These are phyloP conservation scores for Lobophora halterata DNA, from an alignment of 2,888 invertebrate genomes.

Conservation along the genomic window DNA sequence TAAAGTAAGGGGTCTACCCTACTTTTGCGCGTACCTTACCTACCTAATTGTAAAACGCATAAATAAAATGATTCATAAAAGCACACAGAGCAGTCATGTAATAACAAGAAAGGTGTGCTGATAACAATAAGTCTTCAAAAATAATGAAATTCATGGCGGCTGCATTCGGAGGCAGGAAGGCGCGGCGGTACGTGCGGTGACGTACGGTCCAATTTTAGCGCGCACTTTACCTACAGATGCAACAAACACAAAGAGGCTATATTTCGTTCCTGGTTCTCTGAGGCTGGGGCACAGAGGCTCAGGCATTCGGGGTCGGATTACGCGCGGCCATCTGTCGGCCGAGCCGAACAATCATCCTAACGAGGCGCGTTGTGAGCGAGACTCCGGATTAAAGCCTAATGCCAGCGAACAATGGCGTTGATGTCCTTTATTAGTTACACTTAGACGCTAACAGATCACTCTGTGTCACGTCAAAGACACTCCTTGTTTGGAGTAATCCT, in stretches of 20 bases:
- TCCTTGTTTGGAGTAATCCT: slow-evolving; percentile 75
- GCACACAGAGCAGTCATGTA: slow-evolving; percentile 12
- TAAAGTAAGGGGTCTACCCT: too few species aligned
- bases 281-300: slow-evolving; percentile 36
- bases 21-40: too few species aligned
- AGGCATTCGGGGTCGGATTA: slow-evolving; percentile 65
- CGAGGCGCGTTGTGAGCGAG: slow-evolving; percentile 66
- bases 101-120: slow-evolving; percentile 51
- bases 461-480: slow-evolving; percentile 68
- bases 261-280: slow-evolving; percentile 54
- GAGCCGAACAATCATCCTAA: slow-evolving; percentile 73
- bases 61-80: slow-evolving; percentile 11
- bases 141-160: slow-evolving; percentile 68
- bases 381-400: slow-evolving; percentile 76
- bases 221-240: slow-evolving; percentile 80
- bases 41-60: too few species aligned
- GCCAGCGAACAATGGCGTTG: slow-evolving; percentile 70
- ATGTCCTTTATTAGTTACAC: slow-evolving; percentile 67
- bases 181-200: slow-evolving; percentile 61
- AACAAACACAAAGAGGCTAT: slow-evolving; percentile 77
- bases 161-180: slow-evolving; percentile 63
- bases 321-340: slow-evolving; percentile 75
- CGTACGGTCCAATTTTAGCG: slow-evolving; percentile 63
- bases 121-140: slow-evolving; percentile 73
- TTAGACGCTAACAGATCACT: slow-evolving; percentile 74